A percentile compares a stretch with the other conserved stretches of the same genome.
These are phyloP conservation scores for Aegithalos caudatus DNA, from an alignment of 2,113 vertebrate species.

Conservation along the genomic window DNA sequence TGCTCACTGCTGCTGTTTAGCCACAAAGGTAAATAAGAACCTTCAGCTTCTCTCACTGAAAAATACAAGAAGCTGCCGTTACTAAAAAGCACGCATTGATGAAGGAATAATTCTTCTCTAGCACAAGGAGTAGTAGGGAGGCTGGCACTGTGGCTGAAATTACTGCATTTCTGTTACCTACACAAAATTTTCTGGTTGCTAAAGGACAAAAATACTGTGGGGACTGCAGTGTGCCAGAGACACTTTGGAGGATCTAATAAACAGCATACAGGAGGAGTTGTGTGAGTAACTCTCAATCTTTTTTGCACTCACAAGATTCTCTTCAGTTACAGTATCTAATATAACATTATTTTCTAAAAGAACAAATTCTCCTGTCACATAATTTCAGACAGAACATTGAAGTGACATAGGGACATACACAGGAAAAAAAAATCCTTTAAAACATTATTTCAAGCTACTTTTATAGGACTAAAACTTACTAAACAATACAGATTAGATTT, in stretches of 20 bases:
- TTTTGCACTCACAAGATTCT: neutral
- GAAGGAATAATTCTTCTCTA: neutral
- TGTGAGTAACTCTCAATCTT: neutral
- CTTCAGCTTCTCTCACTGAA: neutral
- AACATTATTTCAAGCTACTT: neutral
- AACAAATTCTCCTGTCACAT: neutral
- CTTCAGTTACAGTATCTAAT: neutral
- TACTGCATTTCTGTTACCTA: neutral
- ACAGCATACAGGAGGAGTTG: neutral
- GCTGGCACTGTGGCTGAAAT: neutral
- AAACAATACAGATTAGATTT: neutral
- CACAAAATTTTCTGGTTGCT: neutral
- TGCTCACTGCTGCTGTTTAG: neutral
- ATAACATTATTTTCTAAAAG: neutral
- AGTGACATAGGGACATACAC: neutral
- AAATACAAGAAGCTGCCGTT: neutral
- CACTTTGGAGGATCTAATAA: neutral
- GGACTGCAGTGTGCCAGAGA: neutral
- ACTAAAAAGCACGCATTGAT: neutral
- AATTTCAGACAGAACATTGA: neutral
- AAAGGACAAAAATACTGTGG: neutral
- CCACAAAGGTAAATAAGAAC: neutral
- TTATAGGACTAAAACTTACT: neutral
- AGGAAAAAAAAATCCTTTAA: neutral
- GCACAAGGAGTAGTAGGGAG: neutral